Conservation (phyloP, 2,888 invertebrate species). For the Cremastobaeus sp. region DNA sequence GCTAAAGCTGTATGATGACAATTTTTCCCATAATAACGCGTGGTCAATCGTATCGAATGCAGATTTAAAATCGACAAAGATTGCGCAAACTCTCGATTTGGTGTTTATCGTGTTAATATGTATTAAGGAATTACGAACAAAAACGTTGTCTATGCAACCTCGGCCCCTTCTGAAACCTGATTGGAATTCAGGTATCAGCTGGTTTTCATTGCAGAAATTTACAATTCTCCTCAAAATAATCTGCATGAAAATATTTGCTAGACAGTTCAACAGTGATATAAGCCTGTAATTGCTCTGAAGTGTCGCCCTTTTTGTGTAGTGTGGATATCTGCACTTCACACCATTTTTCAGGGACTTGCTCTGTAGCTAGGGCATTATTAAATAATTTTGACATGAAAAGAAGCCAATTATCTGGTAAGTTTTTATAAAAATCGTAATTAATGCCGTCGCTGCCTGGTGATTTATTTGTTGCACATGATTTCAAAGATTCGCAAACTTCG, state of each 20-base stretch:
- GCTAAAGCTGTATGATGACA: background rate
- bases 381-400: background rate
- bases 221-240: background rate
- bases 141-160: conserved; percentile 13
- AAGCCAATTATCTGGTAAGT: conserved; percentile 15
- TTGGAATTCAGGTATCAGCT: conserved; percentile 14
- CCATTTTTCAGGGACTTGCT: conserved; percentile 1
- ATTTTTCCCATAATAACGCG: background rate
- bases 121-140: background rate
- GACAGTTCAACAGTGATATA: conserved; percentile 13
- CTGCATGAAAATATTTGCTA: conserved; percentile 18
- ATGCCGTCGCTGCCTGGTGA: background rate
- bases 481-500: no score
- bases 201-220: background rate
- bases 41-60: conserved; percentile 4
- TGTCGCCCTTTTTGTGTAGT: background rate
- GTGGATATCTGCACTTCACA: conserved; percentile 2
- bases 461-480: background rate
- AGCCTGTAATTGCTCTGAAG: conserved; percentile 2
- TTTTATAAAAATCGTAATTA: conserved; percentile 9
- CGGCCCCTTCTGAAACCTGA: conserved; percentile 8
- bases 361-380: background rate
- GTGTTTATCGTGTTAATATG: conserved; percentile 3
- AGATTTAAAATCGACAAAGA: conserved; percentile 13
- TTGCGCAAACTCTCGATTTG: conserved; percentile 2